Percentiles rank a stretch among this genome's conserved stretches.
These are phyloP conservation scores for Rhopilema esculentum DNA, from an alignment of 30 jellyfish, hydroid and myxozoan genomes.

Conservation along the genomic window DNA sequence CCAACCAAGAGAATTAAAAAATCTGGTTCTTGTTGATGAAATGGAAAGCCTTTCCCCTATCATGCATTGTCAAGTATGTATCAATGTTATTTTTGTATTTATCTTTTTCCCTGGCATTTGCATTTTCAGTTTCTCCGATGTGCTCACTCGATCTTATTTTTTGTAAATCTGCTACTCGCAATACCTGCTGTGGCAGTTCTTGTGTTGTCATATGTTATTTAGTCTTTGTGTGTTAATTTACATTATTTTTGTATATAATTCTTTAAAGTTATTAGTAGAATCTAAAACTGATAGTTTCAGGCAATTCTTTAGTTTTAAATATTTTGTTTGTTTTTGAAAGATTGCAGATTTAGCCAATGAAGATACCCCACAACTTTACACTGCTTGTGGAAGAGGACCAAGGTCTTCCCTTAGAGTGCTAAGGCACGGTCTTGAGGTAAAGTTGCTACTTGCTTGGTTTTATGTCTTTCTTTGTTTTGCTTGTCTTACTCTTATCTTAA, in stretches of 20 bases:
- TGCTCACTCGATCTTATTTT: too few species aligned
- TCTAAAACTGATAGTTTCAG: too few species aligned
- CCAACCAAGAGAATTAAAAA: slow-evolving; percentile 91
- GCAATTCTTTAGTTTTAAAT: background rate
- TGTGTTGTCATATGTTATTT: too few species aligned
- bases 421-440: slow-evolving; percentile 98
- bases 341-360: slow-evolving; percentile 96
- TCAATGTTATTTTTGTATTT: too few species aligned
- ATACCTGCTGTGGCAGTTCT: too few species aligned
- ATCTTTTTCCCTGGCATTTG: too few species aligned
- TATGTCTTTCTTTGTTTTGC: background rate
- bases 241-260: too few species aligned
- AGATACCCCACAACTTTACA: slow-evolving; percentile 96
- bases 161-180: too few species aligned
- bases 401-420: slow-evolving; percentile 90
- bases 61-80: slow-evolving; percentile 96
- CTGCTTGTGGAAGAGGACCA: slow-evolving; percentile 99
- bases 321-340: slow-evolving; percentile 23
- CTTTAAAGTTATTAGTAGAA: too few species aligned
- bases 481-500: too few species aligned
- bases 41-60: slow-evolving; percentile 98
- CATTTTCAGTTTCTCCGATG: too few species aligned
- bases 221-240: too few species aligned
- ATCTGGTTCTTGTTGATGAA: slow-evolving; percentile 89
- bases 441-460: background rate